These are phyloP conservation scores for Orussus abietinus DNA, from an alignment of 1,140 invertebrate genomes.

Conservation along the genomic window DNA sequence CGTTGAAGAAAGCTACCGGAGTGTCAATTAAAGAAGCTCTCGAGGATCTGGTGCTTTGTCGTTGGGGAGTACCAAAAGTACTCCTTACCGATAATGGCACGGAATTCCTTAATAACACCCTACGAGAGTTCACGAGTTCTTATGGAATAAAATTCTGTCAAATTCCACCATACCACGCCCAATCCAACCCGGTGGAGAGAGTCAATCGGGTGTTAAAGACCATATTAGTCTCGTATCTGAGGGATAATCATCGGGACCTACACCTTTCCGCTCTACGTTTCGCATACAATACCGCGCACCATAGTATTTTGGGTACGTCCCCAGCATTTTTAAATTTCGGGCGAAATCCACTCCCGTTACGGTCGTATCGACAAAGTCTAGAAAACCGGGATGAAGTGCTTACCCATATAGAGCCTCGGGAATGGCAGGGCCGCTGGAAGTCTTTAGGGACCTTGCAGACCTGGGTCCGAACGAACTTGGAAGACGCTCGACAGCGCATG, in stretches of 20 bases:
- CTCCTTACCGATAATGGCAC: slow-evolving; percentile 44
- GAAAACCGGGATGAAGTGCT: too few species aligned
- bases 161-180: slow-evolving; percentile 38
- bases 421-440: too few species aligned
- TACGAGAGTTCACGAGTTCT: slow-evolving; percentile 19
- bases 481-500: too few species aligned
- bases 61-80: slow-evolving; percentile 33
- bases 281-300: slow-evolving; percentile 40
- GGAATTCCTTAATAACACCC: slow-evolving; percentile 37
- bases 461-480: too few species aligned
- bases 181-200: slow-evolving; percentile 40
- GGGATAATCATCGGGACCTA: slow-evolving; percentile 31
- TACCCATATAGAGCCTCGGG: too few species aligned
- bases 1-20: slow-evolving; percentile 30
- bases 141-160: slow-evolving; percentile 22
- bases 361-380: not conserved
- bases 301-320: not conserved
- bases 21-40: slow-evolving; percentile 25
- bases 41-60: slow-evolving; percentile 27
- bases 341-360: not conserved
- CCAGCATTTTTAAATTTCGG: not conserved
- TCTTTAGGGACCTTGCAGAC: too few species aligned
- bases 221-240: slow-evolving; percentile 29
- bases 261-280: slow-evolving; percentile 35
- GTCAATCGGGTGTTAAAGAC: slow-evolving; percentile 40